Conservation (phyloP, 92 coral and sea anemone genomes). For the Porites lobata region DNA sequence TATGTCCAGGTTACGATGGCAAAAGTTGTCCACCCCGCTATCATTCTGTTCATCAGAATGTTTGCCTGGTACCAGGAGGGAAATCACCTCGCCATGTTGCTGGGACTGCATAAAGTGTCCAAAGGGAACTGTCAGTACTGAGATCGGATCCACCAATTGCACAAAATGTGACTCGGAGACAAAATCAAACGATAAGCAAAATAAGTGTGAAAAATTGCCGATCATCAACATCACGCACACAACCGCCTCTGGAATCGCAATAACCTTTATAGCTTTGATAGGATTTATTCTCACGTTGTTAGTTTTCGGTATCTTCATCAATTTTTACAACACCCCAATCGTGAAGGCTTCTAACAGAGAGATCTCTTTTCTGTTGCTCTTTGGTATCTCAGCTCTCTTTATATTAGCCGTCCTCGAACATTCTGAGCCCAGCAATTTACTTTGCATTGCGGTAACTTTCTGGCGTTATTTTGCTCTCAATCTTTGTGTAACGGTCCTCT, state of each 20-base stretch:
- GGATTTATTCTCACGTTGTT: conserved; percentile 40
- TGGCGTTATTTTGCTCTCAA: conserved; percentile 21
- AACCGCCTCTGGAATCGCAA: conserved; percentile 48
- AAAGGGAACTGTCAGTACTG: conserved; percentile 40
- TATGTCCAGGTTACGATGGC: conserved; percentile 39
- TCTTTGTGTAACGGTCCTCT: conserved; percentile 73
- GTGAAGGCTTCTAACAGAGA: conserved; percentile 81
- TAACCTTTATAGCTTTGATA: conserved; percentile 46
- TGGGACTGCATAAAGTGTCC: conserved; percentile 82
- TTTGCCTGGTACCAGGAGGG: conserved; percentile 73
- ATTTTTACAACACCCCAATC: conserved; percentile 67
- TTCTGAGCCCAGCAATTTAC: not conserved
- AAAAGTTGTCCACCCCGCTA: conserved; percentile 69
- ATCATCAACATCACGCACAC: conserved; percentile 43
- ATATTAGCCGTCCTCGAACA: not conserved
- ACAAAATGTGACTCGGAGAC: conserved; percentile 62
- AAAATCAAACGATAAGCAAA: conserved; percentile 57
- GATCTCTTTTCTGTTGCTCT: not conserved
- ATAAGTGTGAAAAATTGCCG: conserved; percentile 64
- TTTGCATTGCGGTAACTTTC: not conserved
- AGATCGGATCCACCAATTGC: conserved; percentile 74
- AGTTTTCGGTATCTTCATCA: conserved; percentile 59
- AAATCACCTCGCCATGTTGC: conserved; percentile 73
- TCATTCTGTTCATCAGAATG: conserved; percentile 77
- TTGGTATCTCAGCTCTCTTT: not conserved